Evolutionary conservation across 2,888 invertebrate genomes (phyloP), one percentile per base, ranked within the genome.

Genomic region (Eristalinus aeneus): DNA sequence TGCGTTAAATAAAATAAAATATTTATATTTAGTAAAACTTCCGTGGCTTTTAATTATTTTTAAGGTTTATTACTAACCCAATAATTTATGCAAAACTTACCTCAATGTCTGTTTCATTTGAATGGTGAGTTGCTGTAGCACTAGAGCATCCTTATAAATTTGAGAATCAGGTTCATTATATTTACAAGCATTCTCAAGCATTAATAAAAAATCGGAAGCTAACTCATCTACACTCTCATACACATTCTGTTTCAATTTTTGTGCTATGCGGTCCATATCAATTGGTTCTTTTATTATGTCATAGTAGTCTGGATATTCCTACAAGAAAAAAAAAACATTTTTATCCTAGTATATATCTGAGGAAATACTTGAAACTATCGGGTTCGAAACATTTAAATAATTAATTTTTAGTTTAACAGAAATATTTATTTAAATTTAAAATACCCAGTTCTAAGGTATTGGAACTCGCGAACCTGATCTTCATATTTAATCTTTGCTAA

Each of bases 111-210:
- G 94, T 90, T 98, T 98, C 82, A 98, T 97, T 94, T 99, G 97
- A 88, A 99, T 93, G 78, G 98, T 97, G 67, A 99, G 94, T 88
- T 98, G 94, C 93, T 99, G 99, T 89, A 99, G 93, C 27, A 97
- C 96, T 89, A 99, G 93, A 0, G 99, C 98, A 92, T 99, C 99
- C 93, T 98, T 98, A 91, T 98, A 99, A 88, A 99, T 98, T 92
- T 98, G 97, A 0, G 98, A 98, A 91, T 98, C 98, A 0, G 99
- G 98, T 91, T 99, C 99, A 91, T 99, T 99, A 91, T 98, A 99
- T 91, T 97, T 98, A 93, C 98, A 98, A 0, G 99, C 98, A 91
- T 99, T 99, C 90, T 98, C 98, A 89, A 98, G 97, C 98, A 99
- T 98, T 65, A 98, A 93, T 89, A 97, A 95, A 89, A 99, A 96